Evolutionary conservation across 1,140 invertebrate genomes (phyloP), one percentile per base, ranked within the genome.

Genomic region (Leucophenga varia): DNA sequence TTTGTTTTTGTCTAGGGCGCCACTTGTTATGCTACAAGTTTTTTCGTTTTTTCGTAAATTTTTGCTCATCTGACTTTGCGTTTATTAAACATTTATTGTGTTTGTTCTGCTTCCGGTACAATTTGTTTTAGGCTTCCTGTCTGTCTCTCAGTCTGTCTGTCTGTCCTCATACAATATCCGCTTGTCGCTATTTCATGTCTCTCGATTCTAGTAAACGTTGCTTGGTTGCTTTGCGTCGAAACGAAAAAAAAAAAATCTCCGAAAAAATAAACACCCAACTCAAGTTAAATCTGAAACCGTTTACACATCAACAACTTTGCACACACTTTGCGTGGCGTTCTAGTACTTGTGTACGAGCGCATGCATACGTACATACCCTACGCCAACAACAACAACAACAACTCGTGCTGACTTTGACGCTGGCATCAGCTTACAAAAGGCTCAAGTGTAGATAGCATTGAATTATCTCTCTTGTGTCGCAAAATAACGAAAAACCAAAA

Each of bases 1-100:
- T 5, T 10, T 25, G 22, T 25, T 25, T 25, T 25, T 25, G 5
- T 25, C 10, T 10, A 6, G 22, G 22, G n/a, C n/a, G n/a, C n/a
- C n/a, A 25, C 10, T 25, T 25, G 10, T 25, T 25, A 6, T 25
- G 22, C 22, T 10, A 6, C 22, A 25, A 10, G 5, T 6, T 25
- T 25, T 6, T 25, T 25, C 22, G n/a, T n/a, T n/a, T n/a, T n/a
- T n/a, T n/a, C n/a, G n/a, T n/a, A n/a, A n/a, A n/a, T n/a, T n/a
- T n/a, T n/a, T n/a, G n/a, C n/a, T n/a, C n/a, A n/a, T n/a, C n/a
- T n/a, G n/a, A n/a, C n/a, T 58, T 55, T 58, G 49, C 52, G 59
- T 59, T 63, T 63, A 63, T 63, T 63, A 63, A 63, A 63, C 55
- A 63, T 63, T 63, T 63, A 63, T 63, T 63, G 59, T 63, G 59